Percentiles rank a stretch among this genome's conserved stretches.
These are phyloP conservation scores for Eriosoma lanigerum DNA, from an alignment of 1,140 invertebrate species.

Conservation along the genomic window DNA sequence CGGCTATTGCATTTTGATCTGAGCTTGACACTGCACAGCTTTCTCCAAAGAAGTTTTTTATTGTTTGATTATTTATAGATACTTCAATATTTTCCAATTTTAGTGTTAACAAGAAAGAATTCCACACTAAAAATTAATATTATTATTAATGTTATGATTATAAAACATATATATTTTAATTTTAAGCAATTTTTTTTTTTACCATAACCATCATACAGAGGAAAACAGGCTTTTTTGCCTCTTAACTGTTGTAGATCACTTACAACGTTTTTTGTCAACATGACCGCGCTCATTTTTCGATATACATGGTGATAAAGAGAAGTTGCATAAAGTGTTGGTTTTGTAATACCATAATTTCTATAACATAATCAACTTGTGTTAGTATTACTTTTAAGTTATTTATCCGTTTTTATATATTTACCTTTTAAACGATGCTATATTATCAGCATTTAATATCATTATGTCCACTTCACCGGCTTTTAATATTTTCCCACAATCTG, in stretches of 20 bases:
- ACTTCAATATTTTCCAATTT: slow-evolving; percentile 25
- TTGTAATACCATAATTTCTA: slow-evolving; percentile 12
- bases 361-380: not conserved
- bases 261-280: slow-evolving; percentile 30
- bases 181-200: not conserved
- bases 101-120: slow-evolving; percentile 62
- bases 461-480: slow-evolving; percentile 27
- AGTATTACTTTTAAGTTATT: not conserved
- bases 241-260: slow-evolving; percentile 6
- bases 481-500: slow-evolving; percentile 16
- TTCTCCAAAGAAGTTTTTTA: slow-evolving; percentile 37
- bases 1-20: not conserved
- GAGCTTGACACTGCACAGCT: slow-evolving; percentile 46
- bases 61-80: slow-evolving; percentile 36
- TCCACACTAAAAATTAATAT: slow-evolving; percentile 60
- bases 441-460: slow-evolving; percentile 31
- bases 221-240: slow-evolving; percentile 38
- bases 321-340: slow-evolving; percentile 34
- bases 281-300: slow-evolving; percentile 34
- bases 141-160: not conserved
- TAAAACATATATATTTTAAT: too few species aligned
- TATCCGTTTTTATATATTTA: not conserved
- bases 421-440: slow-evolving; percentile 27
- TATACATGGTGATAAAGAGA: slow-evolving; percentile 39
- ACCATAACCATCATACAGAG: slow-evolving; percentile 39